Evolutionary conservation across 1,140 invertebrate genomes (phyloP).

Genomic region (Muscidifurax raptorellus): DNA sequence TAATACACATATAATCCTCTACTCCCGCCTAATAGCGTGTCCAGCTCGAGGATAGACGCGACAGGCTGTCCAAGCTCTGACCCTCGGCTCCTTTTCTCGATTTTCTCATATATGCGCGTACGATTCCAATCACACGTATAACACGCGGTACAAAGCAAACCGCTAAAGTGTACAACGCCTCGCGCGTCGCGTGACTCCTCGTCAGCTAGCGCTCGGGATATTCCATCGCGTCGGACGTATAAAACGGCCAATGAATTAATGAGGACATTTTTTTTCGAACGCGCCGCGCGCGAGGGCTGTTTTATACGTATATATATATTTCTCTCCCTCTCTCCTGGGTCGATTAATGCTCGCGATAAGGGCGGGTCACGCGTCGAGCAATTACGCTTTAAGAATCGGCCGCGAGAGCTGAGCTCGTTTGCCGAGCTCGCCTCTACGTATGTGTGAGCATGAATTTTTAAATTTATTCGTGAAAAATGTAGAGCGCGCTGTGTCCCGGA

Average conservation of each 20-base stretch:
- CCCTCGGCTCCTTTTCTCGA: slow-evolving; percentile 18
- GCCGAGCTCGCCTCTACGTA: background rate
- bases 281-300: background rate
- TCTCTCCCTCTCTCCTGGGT: background rate
- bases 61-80: background rate
- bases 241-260: slow-evolving; percentile 63
- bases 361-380: slow-evolving; percentile 37
- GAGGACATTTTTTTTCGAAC: slow-evolving; percentile 61
- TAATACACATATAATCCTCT: too few species aligned
- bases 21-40: slow-evolving; percentile 15
- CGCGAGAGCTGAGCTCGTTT: slow-evolving; percentile 10
- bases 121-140: slow-evolving; percentile 11
- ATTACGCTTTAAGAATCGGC: slow-evolving; percentile 52
- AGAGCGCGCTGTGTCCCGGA: background rate
- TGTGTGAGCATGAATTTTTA: slow-evolving; percentile 38
- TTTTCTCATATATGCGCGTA: slow-evolving; percentile 38
- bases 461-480: slow-evolving; percentile 47
- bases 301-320: slow-evolving; percentile 16
- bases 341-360: slow-evolving; percentile 44
- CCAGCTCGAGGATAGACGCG: background rate
- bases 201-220: slow-evolving; percentile 49
- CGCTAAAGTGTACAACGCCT: slow-evolving; percentile 9
- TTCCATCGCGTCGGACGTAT: slow-evolving; percentile 56
- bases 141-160: background rate
- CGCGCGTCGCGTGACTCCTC: slow-evolving; percentile 58